These are phyloP conservation scores for Mormyrus iriodes DNA, from an alignment of 2,113 vertebrate genomes.

Conservation along the genomic window DNA sequence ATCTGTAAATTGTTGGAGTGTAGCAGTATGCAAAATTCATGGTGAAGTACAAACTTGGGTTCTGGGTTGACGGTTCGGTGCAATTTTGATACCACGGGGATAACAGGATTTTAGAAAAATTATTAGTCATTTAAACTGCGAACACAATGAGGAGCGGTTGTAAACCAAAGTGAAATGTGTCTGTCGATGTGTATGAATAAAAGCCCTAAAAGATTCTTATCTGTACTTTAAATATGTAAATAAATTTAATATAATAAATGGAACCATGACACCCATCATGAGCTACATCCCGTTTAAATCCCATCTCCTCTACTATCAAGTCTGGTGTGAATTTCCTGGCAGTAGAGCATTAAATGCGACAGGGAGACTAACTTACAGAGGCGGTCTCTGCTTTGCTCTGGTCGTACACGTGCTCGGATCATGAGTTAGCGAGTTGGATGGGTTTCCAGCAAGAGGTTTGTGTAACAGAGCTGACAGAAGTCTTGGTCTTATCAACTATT, in stretches of 20 bases:
- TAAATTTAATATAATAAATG: too few relatives aligned
- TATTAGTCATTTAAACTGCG: not conserved
- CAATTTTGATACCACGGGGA: not conserved
- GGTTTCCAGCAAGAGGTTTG: not conserved
- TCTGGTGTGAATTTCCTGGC: too few relatives aligned
- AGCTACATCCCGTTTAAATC: too few relatives aligned
- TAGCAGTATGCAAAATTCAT: not conserved
- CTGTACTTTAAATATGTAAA: too few relatives aligned
- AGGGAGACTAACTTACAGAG: too few relatives aligned
- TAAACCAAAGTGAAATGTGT: not conserved
- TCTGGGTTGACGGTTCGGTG: not conserved
- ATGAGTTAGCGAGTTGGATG: too few relatives aligned
- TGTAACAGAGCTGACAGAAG: not conserved
- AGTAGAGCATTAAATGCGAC: too few relatives aligned
- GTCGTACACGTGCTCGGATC: too few relatives aligned
- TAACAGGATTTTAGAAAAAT: not conserved
- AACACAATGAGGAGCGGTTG: not conserved
- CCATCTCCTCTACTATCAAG: too few relatives aligned
- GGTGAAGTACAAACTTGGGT: not conserved
- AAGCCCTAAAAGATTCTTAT: too few relatives aligned
- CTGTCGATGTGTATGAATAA: not conserved
- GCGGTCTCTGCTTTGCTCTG: too few relatives aligned
- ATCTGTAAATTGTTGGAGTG: not conserved
- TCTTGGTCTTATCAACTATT: not conserved
- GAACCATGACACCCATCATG: too few relatives aligned